phyloP scores from a whole-genome alignment of 2,797 vertebrate species.

The Sebastes vulpes region DNA sequence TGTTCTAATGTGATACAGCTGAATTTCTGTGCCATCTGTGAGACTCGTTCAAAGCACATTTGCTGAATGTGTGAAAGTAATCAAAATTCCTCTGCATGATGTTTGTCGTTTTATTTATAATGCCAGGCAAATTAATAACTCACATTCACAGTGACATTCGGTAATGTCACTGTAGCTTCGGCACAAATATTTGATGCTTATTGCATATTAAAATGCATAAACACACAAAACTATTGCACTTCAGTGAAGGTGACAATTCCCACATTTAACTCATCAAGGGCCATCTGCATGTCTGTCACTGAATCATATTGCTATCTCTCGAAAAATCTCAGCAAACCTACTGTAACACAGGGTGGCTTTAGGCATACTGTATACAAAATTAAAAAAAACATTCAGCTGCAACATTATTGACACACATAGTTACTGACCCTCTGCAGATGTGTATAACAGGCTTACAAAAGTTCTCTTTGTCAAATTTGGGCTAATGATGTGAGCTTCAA shows the following conservation, averaged over 20 bases:
- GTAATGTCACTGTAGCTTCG: neutral
- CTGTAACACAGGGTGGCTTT: neutral
- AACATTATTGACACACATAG: neutral
- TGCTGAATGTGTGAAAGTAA: neutral
- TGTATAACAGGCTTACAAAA: too few species aligned
- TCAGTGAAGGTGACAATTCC: constrained; percentile 27
- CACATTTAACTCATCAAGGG: constrained; percentile 23
- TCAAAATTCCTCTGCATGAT: neutral
- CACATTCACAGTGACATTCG: neutral
- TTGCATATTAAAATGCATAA: neutral
- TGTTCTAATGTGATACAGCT: neutral
- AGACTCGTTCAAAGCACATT: neutral
- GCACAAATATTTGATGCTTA: neutral
- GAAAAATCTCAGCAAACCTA: neutral
- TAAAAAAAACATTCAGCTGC: neutral
- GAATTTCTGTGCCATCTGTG: neutral
- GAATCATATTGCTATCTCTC: constrained; percentile 23
- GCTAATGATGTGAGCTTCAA: neutral
- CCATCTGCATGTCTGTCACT: constrained; percentile 21
- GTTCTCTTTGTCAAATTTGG: neutral
- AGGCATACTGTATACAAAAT: neutral
- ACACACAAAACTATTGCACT: neutral
- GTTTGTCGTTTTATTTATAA: neutral
- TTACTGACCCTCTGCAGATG: neutral
- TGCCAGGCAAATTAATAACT: neutral